These are phyloP conservation scores for Zoroaster sp. DNA, from an alignment of 53 echinoderm and acorn worm species.

Conservation along the genomic window DNA sequence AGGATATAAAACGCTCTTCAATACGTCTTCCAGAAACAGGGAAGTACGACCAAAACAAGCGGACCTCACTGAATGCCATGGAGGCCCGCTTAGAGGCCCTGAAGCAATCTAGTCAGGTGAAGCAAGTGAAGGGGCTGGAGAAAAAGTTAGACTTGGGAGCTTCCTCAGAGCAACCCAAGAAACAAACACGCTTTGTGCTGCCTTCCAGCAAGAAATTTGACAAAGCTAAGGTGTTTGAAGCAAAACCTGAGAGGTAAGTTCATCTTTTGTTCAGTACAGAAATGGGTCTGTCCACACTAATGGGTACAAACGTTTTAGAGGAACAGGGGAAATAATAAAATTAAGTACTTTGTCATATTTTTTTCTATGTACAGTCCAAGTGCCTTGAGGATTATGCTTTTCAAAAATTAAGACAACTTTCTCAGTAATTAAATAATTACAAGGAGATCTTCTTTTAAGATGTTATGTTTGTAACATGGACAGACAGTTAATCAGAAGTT, in stretches of 20 bases:
- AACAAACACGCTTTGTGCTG: conserved; percentile 41
- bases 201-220: conserved; percentile 65
- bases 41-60: conserved; percentile 24
- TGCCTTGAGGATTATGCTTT: no score
- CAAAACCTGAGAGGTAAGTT: conserved; percentile 18
- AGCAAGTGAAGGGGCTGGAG: conserved; percentile 37
- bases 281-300: no score
- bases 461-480: no score
- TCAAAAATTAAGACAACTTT: no score
- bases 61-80: conserved; percentile 45
- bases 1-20: background rate
- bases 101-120: conserved; percentile 40
- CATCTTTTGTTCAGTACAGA: background rate
- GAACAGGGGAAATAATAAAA: no score
- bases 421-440: no score
- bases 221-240: background rate
- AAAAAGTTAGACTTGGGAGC: conserved; percentile 20
- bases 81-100: conserved; percentile 55
- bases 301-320: no score
- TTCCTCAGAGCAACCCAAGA: conserved; percentile 13
- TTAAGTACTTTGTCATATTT: no score
- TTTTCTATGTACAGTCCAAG: no score
- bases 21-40: conserved; percentile 3
- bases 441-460: no score
- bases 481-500: no score